Evolutionary conservation across 2,888 invertebrate species (phyloP), one percentile per base, ranked within the genome.

Genomic region (Pyrocoelia pectoralis): DNA sequence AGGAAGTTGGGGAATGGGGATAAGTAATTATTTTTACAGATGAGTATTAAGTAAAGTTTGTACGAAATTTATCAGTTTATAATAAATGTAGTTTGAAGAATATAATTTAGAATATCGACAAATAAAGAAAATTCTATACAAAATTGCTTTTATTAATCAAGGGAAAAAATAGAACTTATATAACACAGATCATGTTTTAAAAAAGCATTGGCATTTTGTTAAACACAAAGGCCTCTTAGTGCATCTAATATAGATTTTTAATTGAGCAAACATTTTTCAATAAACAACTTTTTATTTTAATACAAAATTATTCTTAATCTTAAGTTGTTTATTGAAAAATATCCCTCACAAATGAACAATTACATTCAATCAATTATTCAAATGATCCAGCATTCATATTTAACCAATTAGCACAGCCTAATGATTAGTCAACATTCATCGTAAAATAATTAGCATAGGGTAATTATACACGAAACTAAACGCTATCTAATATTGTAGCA

Each of bases 321-420:
- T 4, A 46, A 46, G 46, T 46, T 46, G 46, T 18, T 46, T 10
- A 46, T 17, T 46, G 46, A n/a, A 46, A 46, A 46, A 46, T 15
- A 10, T 17, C 1, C 15, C 18, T 9, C 46, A 10, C 3, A 3
- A 4, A 5, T 46, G 46, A 46, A 46, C 18, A 15, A 18, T 46
- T 46, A 4, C 33, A 2, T 17, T 50, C 18, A 13, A 50, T 19
- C 2, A 24, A 19, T 50, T 24, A 17, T 2, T 14, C 28, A 24
- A 50, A 54, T 19, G 55, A 58, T 69, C 66, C 71, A 69, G 70
- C 70, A 71, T 69, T 67, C 69, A 57, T 68, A 60, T 53, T 64
- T 67, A 68, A 70, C 69, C 61, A 68, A 68, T 67, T 56, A 61
- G 56, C 61, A 61, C 61, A 61, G 61, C 61, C 61, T 60, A 60